phyloP scores from a whole-genome alignment of 2,888 invertebrate genomes.

The Melikaiella ostensackeni region DNA sequence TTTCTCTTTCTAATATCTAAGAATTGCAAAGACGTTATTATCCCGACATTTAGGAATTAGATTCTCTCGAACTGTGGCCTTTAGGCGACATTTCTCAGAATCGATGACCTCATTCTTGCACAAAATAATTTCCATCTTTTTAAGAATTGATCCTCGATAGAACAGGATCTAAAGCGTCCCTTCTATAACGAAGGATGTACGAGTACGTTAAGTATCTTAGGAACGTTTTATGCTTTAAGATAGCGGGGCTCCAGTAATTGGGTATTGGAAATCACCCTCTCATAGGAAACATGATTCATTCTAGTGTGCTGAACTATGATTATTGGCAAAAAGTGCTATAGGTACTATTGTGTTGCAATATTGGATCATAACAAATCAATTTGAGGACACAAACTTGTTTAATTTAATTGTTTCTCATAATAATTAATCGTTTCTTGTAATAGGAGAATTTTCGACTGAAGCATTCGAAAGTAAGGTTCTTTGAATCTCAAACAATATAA shows the following conservation, averaged over 20 bases:
- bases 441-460: too few species aligned
- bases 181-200: slow-evolving; percentile 24
- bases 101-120: neutral
- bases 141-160: slow-evolving; percentile 1
- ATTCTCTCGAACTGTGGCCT: neutral
- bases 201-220: slow-evolving; percentile 23
- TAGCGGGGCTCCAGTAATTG: slow-evolving; percentile 23
- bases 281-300: slow-evolving; percentile 29
- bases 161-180: slow-evolving; percentile 10
- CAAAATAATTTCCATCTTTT: slow-evolving; percentile 16
- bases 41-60: neutral
- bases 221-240: slow-evolving; percentile 6
- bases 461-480: too few species aligned
- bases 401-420: neutral
- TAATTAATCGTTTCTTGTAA: too few species aligned
- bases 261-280: slow-evolving; percentile 35
- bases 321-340: slow-evolving; percentile 17
- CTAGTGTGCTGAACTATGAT: slow-evolving; percentile 30
- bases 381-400: neutral
- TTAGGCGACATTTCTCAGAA: slow-evolving; percentile 25
- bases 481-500: too few species aligned
- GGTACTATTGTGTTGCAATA: neutral
- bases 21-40: neutral
- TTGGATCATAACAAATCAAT: neutral
- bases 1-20: neutral